Conservation (phyloP, 2,888 invertebrate genomes). For the Diarsia rubi region DNA sequence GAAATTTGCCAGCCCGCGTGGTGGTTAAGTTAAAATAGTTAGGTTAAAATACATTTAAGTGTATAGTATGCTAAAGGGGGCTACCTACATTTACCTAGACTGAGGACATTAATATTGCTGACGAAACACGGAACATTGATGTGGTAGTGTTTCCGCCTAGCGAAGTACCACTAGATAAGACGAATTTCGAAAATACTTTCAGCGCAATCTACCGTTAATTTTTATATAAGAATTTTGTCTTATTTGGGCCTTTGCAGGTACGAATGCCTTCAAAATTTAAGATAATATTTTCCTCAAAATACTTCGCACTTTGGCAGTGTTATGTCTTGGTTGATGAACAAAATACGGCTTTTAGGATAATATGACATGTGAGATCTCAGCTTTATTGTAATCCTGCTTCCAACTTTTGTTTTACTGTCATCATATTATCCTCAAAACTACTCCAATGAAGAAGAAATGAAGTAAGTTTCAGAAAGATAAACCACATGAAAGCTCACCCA, state of each 20-base stretch:
- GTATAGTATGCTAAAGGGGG: no score
- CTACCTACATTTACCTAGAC: background rate
- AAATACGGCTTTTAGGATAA: background rate
- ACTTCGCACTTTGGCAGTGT: background rate
- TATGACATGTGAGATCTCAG: background rate
- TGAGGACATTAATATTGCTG: background rate
- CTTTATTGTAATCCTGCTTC: background rate
- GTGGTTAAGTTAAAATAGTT: no score
- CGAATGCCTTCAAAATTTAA: background rate
- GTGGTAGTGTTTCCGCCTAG: background rate
- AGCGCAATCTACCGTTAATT: background rate
- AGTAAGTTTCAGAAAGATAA: slow-evolving; percentile 1
- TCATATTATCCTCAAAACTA: slow-evolving; percentile 5
- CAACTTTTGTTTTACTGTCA: slow-evolving; percentile 5
- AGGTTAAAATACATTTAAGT: no score
- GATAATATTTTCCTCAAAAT: slow-evolving; percentile 3
- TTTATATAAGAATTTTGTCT: background rate
- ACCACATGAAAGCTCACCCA: background rate
- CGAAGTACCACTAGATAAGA: background rate
- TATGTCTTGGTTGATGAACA: slow-evolving; percentile 14
- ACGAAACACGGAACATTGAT: background rate
- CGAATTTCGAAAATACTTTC: background rate
- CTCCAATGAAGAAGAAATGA: background rate
- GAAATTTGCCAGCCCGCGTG: no score
- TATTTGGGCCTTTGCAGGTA: background rate